These are phyloP conservation scores for Leptopilina drosophilae DNA, from an alignment of 2,888 invertebrate species.

Conservation along the genomic window DNA sequence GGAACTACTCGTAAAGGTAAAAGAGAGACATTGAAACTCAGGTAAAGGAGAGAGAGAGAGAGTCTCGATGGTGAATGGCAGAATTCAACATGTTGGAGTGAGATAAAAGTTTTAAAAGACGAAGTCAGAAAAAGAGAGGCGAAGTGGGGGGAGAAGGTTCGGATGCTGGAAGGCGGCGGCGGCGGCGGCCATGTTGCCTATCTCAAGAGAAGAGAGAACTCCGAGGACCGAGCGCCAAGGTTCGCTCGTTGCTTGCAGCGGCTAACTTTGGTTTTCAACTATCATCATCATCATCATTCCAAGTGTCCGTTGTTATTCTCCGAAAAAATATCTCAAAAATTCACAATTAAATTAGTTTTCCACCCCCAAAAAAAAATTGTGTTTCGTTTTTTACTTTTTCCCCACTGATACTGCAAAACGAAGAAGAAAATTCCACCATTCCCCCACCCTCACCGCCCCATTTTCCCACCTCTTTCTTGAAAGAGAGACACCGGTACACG, in stretches of 20 bases:
- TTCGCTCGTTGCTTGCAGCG: conserved; percentile 70
- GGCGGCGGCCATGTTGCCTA: conserved; percentile 84
- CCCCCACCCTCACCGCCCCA: not conserved
- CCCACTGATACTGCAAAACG: not conserved
- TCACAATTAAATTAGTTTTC: no score
- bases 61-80: conserved; percentile 53
- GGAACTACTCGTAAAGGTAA: not conserved
- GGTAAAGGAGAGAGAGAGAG: conserved; percentile 18
- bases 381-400: not conserved
- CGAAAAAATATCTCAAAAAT: no score
- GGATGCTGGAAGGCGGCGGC: conserved; percentile 79
- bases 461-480: not conserved
- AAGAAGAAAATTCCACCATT: not conserved
- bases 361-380: no score
- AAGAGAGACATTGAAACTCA: conserved; percentile 23
- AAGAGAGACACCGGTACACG: no score
- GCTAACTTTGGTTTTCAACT: conserved; percentile 65
- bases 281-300: conserved; percentile 8
- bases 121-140: conserved; percentile 65
- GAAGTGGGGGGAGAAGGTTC: conserved; percentile 71
- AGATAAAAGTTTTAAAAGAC: conserved; percentile 63
- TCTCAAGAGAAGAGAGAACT: conserved; percentile 77
- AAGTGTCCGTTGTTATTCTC: no score
- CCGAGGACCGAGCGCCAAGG: conserved; percentile 69
- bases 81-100: conserved; percentile 53